A percentile compares a stretch with the other conserved stretches of the same genome.
Evolutionary conservation across 2,888 invertebrate genomes (phyloP).

Genomic region (Rapana venosa): DNA sequence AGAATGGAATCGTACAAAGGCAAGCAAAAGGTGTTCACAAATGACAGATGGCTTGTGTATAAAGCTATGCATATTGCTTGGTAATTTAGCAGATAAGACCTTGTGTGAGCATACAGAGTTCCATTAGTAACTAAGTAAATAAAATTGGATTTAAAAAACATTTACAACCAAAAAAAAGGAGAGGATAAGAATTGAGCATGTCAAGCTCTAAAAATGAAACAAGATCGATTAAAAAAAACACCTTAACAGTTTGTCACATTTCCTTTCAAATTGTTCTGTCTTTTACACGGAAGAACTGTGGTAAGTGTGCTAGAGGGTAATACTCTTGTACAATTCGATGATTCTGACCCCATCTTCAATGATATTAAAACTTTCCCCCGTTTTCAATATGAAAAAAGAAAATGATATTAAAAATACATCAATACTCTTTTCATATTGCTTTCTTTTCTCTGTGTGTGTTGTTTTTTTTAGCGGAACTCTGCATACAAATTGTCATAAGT

Average conservation of each 20-base stretch:
- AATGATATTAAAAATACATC: background rate
- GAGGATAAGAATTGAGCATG: background rate
- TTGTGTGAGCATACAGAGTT: background rate
- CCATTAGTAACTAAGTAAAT: background rate
- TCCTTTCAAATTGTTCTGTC: no score
- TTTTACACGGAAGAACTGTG: no score
- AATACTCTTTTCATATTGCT: background rate
- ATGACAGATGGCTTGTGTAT: background rate
- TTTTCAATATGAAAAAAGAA: no score
- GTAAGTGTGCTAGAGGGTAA: no score
- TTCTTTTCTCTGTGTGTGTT: no score
- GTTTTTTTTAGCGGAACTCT: no score
- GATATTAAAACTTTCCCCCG: no score
- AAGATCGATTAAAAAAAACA: no score
- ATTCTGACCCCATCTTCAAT: no score
- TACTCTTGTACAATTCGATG: no score
- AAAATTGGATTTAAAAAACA: background rate
- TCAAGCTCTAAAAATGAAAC: no score
- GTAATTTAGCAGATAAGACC: background rate
- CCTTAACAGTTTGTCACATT: no score
- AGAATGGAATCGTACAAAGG: constrained; percentile 8
- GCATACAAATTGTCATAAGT: background rate
- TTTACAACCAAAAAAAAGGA: background rate
- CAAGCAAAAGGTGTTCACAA: background rate
- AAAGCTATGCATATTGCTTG: background rate